Conservation (phyloP, 1,140 invertebrate genomes). For the Neotoxoptera formosana region DNA sequence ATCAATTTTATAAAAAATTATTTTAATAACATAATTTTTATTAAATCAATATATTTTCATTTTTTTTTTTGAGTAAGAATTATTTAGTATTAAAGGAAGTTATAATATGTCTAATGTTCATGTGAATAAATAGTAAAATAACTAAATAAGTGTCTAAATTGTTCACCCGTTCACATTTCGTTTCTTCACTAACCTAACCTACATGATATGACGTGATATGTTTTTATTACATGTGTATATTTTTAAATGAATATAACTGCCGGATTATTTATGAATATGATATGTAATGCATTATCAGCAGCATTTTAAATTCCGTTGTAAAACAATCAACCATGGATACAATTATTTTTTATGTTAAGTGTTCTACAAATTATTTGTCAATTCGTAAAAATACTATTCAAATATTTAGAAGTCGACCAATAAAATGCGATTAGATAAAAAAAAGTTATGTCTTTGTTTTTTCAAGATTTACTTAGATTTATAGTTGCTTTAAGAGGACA, state of each 20-base stretch:
- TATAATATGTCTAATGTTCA: background rate
- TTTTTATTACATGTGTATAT: background rate
- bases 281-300: background rate
- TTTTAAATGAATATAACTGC: background rate
- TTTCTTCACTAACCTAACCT: background rate
- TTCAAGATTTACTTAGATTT: background rate
- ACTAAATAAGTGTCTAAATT: background rate
- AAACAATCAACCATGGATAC: background rate
- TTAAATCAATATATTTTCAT: background rate
- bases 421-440: background rate
- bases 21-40: background rate
- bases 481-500: background rate
- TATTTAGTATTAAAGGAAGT: background rate
- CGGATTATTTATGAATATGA: conserved; percentile 1
- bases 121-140: background rate
- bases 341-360: background rate
- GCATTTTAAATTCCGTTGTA: background rate
- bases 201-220: background rate
- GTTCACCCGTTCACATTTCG: background rate
- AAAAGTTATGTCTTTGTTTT: background rate
- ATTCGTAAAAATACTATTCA: background rate
- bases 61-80: background rate
- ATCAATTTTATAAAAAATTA: background rate
- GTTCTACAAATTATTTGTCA: background rate
- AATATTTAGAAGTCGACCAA: background rate